Conservation (phyloP, 2,113 vertebrate species). For the Tachysurus fulvidraco region DNA sequence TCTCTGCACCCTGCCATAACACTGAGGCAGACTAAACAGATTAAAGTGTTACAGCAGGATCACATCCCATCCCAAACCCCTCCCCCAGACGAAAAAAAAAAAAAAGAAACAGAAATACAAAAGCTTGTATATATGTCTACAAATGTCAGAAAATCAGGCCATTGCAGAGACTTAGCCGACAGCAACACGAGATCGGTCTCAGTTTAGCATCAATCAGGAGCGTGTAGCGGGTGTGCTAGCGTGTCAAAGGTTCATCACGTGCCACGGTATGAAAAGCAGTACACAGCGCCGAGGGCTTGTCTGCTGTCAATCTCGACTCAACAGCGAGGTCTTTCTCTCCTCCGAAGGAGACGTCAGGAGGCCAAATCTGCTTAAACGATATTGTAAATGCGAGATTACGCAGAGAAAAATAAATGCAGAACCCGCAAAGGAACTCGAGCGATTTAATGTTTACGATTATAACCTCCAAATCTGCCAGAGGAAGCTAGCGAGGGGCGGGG, state of each 20-base stretch:
- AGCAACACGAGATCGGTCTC: slow-evolving; percentile 74
- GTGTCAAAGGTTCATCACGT: slow-evolving; percentile 60
- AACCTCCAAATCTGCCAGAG: slow-evolving; percentile 65
- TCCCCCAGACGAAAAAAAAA: slow-evolving; percentile 38
- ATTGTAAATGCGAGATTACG: slow-evolving; percentile 76
- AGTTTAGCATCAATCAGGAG: slow-evolving; percentile 77
- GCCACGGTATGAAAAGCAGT: slow-evolving; percentile 62
- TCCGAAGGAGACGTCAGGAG: slow-evolving; percentile 67
- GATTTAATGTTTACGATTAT: slow-evolving; percentile 71
- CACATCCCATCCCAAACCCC: slow-evolving; percentile 58
- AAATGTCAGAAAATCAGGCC: slow-evolving; percentile 69
- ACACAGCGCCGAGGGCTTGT: slow-evolving; percentile 67
- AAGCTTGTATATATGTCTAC: slow-evolving; percentile 68
- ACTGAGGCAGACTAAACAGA: slow-evolving; percentile 75
- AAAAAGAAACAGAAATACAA: slow-evolving; percentile 45
- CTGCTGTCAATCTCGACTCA: slow-evolving; percentile 70
- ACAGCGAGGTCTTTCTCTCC: slow-evolving; percentile 1
- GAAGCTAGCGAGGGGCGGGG: slow-evolving; percentile 54
- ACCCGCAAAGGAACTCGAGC: slow-evolving; percentile 63
- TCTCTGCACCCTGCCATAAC: slow-evolving; percentile 62
- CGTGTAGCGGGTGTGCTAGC: slow-evolving; percentile 28
- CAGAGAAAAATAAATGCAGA: slow-evolving; percentile 67
- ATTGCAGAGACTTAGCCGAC: slow-evolving; percentile 71
- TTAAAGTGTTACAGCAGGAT: slow-evolving; percentile 73
- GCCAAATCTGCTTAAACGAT: slow-evolving; percentile 70